Percentiles rank a stretch among this genome's conserved stretches.
Evolutionary conservation across 1,140 invertebrate genomes (phyloP).

Genomic region (Drosophila paulistorum): DNA sequence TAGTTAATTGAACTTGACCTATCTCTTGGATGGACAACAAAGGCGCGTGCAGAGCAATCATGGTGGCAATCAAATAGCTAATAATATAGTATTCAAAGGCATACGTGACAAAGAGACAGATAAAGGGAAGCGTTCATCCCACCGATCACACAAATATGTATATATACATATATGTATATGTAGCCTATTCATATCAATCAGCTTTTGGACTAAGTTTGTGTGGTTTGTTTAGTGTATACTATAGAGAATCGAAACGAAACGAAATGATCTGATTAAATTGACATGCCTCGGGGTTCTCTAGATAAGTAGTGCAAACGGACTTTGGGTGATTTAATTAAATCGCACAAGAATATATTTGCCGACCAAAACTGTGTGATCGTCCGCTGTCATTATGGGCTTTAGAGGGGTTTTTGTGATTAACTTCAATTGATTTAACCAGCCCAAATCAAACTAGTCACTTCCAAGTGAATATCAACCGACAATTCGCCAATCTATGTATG

Average conservation of each 20-base stretch:
- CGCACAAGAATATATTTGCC: background rate
- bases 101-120: constrained; percentile 5
- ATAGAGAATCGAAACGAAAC: background rate
- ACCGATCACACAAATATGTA: too few species aligned
- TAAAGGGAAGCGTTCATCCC: background rate
- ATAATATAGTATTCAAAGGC: background rate
- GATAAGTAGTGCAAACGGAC: constrained; percentile 29
- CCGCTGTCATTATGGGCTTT: background rate
- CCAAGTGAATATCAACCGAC: background rate
- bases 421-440: background rate
- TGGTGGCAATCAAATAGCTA: background rate
- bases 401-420: constrained; percentile 1
- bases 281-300: background rate
- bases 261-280: constrained; percentile 7
- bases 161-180: background rate
- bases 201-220: background rate
- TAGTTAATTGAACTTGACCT: background rate
- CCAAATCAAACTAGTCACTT: background rate
- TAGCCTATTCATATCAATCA: background rate
- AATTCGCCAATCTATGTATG: background rate
- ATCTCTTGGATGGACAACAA: background rate
- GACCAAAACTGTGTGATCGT: background rate
- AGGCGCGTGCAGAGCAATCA: background rate
- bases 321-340: constrained; percentile 47
- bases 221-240: background rate